These are phyloP conservation scores for Coenonympha glycerion DNA, from an alignment of 2,888 invertebrate species.

Conservation along the genomic window DNA sequence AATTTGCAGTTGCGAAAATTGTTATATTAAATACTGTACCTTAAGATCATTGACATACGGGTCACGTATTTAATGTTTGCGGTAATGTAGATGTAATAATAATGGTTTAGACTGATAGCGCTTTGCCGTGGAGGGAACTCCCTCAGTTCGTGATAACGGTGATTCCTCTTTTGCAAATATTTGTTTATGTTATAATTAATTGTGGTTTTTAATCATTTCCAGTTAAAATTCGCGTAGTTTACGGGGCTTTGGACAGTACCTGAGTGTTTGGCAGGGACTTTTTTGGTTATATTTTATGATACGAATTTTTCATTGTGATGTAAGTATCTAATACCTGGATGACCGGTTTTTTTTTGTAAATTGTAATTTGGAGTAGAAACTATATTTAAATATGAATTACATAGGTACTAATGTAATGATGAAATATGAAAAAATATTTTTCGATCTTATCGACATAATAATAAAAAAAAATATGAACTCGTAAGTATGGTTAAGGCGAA, in stretches of 20 bases:
- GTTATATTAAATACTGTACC: background rate
- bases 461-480: too few species aligned
- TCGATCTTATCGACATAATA: too few species aligned
- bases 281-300: background rate
- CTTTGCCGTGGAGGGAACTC: background rate
- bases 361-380: too few species aligned
- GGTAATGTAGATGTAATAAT: background rate
- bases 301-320: background rate
- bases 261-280: background rate
- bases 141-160: background rate
- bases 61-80: background rate
- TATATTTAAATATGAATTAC: too few species aligned
- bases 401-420: too few species aligned
- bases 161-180: conserved; percentile 1
- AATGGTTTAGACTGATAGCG: background rate
- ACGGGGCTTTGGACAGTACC: background rate
- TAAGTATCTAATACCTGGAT: too few species aligned
- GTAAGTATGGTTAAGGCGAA: too few species aligned
- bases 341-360: too few species aligned
- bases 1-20: conserved; percentile 1
- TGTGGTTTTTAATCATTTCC: background rate
- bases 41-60: background rate
- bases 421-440: too few species aligned
- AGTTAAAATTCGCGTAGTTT: background rate
- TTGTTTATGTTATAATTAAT: background rate